Percentiles rank a stretch among this genome's conserved stretches.
Conservation (phyloP, 2,888 invertebrate species). For the Drosophila dives region DNA sequence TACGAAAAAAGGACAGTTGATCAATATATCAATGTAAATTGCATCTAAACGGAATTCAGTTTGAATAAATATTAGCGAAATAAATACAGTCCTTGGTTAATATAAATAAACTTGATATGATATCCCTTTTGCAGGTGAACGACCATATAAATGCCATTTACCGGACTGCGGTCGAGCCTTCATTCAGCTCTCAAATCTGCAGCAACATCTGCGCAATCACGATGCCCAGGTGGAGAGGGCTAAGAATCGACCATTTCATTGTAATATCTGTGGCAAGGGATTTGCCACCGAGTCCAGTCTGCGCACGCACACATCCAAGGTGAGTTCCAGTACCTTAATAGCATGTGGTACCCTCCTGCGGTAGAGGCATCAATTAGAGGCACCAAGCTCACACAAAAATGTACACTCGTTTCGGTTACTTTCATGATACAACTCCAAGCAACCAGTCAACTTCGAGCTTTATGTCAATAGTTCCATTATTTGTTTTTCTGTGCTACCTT, state of each 20-base stretch:
- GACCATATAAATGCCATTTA: conserved; percentile 98
- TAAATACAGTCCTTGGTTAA: not conserved
- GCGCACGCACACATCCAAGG: conserved; percentile 98
- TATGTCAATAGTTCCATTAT: not conserved
- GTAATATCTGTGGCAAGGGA: conserved; percentile 98
- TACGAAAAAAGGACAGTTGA: not conserved
- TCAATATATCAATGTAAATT: not conserved
- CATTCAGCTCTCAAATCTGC: conserved; percentile 97
- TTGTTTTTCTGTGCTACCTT: conserved; percentile 7
- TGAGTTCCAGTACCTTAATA: conserved; percentile 86
- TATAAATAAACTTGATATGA: not conserved
- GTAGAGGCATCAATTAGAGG: not conserved
- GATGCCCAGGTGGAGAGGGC: conserved; percentile 97
- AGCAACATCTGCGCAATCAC: conserved; percentile 97
- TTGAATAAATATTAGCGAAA: too few relatives aligned
- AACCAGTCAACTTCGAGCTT: not conserved
- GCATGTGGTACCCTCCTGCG: not conserved
- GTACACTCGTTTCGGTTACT: too few relatives aligned
- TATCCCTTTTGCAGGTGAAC: conserved; percentile 88
- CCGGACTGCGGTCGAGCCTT: conserved; percentile 98
- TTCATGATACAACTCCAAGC: not conserved
- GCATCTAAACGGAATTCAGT: not conserved
- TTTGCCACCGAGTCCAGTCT: conserved; percentile 98
- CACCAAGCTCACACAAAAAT: not conserved
- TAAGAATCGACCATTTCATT: conserved; percentile 97